phyloP scores from a whole-genome alignment of 2,888 invertebrate species.

The Lepidochrysops patricia region DNA sequence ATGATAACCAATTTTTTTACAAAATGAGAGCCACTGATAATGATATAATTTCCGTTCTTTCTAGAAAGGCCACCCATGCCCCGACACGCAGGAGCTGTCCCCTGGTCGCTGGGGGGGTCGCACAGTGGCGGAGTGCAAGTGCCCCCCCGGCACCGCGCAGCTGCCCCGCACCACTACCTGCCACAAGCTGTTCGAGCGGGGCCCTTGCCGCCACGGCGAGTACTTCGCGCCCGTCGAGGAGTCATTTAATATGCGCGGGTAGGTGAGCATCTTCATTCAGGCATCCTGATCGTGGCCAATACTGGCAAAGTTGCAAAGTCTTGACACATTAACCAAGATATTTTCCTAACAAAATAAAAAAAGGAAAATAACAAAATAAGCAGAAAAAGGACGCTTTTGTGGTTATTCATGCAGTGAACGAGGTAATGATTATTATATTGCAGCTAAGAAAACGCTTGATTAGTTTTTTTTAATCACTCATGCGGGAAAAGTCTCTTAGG shows the following conservation, averaged over 20 bases:
- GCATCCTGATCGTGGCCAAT: not conserved
- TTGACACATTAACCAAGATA: too few relatives aligned
- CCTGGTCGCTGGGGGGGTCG: constrained; percentile 73
- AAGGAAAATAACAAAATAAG: too few relatives aligned
- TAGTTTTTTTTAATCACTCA: too few relatives aligned
- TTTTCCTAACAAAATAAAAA: too few relatives aligned
- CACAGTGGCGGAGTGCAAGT: constrained; percentile 84
- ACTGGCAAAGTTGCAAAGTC: too few relatives aligned
- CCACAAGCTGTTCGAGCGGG: constrained; percentile 81
- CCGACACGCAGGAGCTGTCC: constrained; percentile 87
- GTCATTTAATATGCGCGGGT: constrained; percentile 69
- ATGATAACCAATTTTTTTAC: too few relatives aligned
- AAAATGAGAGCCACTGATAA: too few relatives aligned
- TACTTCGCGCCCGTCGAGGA: constrained; percentile 83
- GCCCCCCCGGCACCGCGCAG: constrained; percentile 86
- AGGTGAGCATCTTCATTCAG: constrained; percentile 46
- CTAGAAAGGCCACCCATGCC: constrained; percentile 84
- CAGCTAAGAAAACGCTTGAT: too few relatives aligned
- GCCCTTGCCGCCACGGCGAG: constrained; percentile 82
- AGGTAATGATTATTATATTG: too few relatives aligned
- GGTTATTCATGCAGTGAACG: too few relatives aligned
- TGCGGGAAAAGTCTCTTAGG: too few relatives aligned
- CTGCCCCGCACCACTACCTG: constrained; percentile 80
- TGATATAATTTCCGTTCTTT: constrained; percentile 30
- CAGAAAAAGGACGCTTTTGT: too few relatives aligned